Evolutionary conservation across 2,888 invertebrate species (phyloP).

Genomic region (Cheilosia grossa): DNA sequence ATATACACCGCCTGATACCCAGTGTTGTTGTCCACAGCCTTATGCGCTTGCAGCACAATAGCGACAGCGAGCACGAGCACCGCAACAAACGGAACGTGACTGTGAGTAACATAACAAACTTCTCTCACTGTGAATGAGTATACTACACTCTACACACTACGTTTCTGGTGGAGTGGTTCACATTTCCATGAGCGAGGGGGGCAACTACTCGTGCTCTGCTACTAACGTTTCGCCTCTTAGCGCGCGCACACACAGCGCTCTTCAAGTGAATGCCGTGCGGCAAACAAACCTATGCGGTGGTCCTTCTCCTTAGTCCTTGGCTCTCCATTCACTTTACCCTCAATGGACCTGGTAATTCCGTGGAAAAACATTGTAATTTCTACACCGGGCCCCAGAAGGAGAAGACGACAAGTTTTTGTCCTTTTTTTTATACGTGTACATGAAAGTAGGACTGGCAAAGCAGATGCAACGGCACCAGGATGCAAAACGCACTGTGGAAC

Average conservation of each 20-base stretch:
- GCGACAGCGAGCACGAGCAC: constrained; percentile 45
- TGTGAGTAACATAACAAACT: constrained; percentile 57
- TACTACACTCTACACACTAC: constrained; percentile 13
- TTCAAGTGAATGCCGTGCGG: constrained; percentile 50
- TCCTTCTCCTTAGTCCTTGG: constrained; percentile 45
- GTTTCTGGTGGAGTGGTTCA: constrained; percentile 43
- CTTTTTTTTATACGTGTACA: background rate
- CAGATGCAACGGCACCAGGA: constrained; percentile 29
- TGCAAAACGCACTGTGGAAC: constrained; percentile 35
- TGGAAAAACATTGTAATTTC: constrained; percentile 70
- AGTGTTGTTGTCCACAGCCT: constrained; percentile 27
- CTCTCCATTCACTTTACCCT: constrained; percentile 68
- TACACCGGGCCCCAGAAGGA: constrained; percentile 27
- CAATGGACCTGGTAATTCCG: constrained; percentile 68
- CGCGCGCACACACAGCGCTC: constrained; percentile 27
- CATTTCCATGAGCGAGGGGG: background rate
- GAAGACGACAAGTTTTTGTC: constrained; percentile 3
- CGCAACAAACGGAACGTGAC: constrained; percentile 61
- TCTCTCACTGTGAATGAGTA: constrained; percentile 50
- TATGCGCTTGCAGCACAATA: constrained; percentile 42
- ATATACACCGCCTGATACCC: constrained; percentile 1
- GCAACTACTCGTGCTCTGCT: background rate
- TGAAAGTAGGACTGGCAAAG: constrained; percentile 9
- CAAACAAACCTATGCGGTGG: constrained; percentile 53
- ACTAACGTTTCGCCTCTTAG: constrained; percentile 23